These are phyloP conservation scores for Hypercompe scribonia DNA, from an alignment of 2,888 invertebrate species.

Conservation along the genomic window DNA sequence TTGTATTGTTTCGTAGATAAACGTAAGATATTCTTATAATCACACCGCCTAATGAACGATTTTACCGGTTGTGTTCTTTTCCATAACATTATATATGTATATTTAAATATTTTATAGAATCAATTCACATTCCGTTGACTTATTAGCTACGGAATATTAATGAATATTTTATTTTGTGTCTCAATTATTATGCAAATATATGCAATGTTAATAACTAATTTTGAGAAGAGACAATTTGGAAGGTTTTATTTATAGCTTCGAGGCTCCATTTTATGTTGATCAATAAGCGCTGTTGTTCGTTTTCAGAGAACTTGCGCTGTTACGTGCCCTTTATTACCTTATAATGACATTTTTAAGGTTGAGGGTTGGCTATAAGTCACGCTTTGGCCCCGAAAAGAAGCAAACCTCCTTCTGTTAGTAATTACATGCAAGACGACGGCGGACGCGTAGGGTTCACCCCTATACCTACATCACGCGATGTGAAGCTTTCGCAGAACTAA, in stretches of 20 bases:
- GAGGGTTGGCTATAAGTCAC: constrained; percentile 73
- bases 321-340: constrained; percentile 73
- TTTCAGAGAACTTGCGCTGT: constrained; percentile 62
- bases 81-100: constrained; percentile 56
- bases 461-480: constrained; percentile 72
- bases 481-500: constrained; percentile 61
- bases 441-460: constrained; percentile 67
- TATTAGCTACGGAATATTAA: constrained; percentile 41
- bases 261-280: constrained; percentile 38
- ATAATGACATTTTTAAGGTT: constrained; percentile 66
- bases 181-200: constrained; percentile 43
- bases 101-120: constrained; percentile 40
- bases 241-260: constrained; percentile 36
- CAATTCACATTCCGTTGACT: constrained; percentile 41
- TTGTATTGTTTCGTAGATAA: constrained; percentile 48
- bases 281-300: constrained; percentile 58
- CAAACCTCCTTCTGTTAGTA: constrained; percentile 75
- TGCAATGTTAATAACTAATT: constrained; percentile 31
- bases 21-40: constrained; percentile 39
- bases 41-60: constrained; percentile 46
- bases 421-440: constrained; percentile 79
- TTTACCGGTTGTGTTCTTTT: constrained; percentile 48
- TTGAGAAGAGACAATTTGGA: constrained; percentile 35
- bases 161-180: constrained; percentile 44
- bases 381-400: constrained; percentile 74